phyloP scores from a whole-genome alignment of 2,888 invertebrate species.

The Gymnoscelis rufifasciata region DNA sequence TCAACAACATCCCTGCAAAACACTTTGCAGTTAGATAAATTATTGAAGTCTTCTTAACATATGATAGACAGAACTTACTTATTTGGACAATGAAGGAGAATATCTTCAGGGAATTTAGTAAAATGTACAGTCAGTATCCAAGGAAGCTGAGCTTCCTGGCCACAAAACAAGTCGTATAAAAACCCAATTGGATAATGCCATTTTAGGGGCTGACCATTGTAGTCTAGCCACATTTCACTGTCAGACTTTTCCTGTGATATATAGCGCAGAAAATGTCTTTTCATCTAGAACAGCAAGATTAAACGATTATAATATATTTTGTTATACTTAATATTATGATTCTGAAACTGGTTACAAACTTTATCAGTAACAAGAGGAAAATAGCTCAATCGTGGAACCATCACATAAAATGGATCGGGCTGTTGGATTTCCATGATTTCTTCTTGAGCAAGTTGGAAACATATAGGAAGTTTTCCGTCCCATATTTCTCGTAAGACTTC shows the following conservation, averaged over 20 bases:
- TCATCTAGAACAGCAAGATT: slow-evolving; percentile 78
- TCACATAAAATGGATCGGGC: slow-evolving; percentile 95
- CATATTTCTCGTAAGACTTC: slow-evolving; percentile 96
- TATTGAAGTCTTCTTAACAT: no score
- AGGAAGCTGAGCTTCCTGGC: slow-evolving; percentile 86
- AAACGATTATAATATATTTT: not conserved
- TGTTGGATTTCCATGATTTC: slow-evolving; percentile 93
- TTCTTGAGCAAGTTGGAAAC: slow-evolving; percentile 92
- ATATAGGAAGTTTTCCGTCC: slow-evolving; percentile 96
- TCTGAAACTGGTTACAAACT: slow-evolving; percentile 65
- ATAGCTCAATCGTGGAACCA: slow-evolving; percentile 95
- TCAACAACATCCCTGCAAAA: slow-evolving; percentile 90
- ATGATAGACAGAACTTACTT: slow-evolving; percentile 80
- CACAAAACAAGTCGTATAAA: slow-evolving; percentile 89
- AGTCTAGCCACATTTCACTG: slow-evolving; percentile 96
- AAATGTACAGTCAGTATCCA: slow-evolving; percentile 97
- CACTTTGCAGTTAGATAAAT: no score
- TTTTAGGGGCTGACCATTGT: slow-evolving; percentile 93
- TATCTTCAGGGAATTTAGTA: slow-evolving; percentile 94
- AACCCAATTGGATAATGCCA: slow-evolving; percentile 95
- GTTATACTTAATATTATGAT: not conserved
- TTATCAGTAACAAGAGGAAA: slow-evolving; percentile 97
- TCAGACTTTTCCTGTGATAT: slow-evolving; percentile 89
- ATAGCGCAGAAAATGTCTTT: slow-evolving; percentile 91
- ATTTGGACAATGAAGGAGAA: slow-evolving; percentile 91